These are phyloP conservation scores for Acinonyx jubatus DNA, from an alignment of 2,113 vertebrate genomes.

Conservation along the genomic window DNA sequence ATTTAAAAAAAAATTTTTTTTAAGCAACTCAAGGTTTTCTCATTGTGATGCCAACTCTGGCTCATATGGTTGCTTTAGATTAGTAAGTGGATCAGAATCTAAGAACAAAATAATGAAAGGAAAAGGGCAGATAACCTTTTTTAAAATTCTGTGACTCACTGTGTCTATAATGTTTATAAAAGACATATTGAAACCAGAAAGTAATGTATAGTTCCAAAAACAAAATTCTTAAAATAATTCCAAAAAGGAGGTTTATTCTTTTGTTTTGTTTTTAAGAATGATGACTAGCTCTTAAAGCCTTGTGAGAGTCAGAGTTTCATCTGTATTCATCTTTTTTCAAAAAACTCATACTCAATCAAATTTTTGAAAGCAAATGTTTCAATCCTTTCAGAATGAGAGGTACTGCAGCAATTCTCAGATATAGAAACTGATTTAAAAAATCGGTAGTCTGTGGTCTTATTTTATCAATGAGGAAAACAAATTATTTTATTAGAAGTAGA, in stretches of 20 bases:
- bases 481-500: neutral
- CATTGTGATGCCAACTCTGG: neutral
- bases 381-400: neutral
- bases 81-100: neutral
- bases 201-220: neutral
- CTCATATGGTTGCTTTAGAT: neutral
- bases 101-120: neutral
- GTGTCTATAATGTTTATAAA: neutral
- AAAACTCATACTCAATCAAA: neutral
- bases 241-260: neutral
- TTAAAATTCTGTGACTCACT: neutral
- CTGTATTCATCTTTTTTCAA: neutral
- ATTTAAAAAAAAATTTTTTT: too few species aligned
- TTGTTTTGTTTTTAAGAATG: neutral
- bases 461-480: neutral
- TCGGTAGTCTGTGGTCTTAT: neutral
- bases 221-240: neutral
- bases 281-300: neutral
- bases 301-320: neutral
- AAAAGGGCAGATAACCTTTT: neutral
- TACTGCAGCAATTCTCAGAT: neutral
- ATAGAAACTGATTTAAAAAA: neutral
- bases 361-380: neutral
- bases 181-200: neutral
- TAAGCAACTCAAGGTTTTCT: neutral